phyloP scores from a whole-genome alignment of 2,113 vertebrate species.

The Nicator chloris region DNA sequence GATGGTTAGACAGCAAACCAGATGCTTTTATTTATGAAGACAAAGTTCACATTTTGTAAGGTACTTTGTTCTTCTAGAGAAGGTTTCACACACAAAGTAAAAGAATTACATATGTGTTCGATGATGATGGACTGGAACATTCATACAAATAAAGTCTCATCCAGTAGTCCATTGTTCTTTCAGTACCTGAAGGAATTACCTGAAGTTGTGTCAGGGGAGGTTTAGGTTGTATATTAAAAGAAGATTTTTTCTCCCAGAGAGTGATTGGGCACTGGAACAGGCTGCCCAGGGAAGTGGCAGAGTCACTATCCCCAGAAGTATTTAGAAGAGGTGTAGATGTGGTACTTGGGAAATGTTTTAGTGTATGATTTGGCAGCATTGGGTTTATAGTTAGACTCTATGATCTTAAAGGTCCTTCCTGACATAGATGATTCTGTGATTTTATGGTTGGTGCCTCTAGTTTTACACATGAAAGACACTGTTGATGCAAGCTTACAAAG shows the following conservation, averaged over 20 bases:
- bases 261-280: not conserved
- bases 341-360: not conserved
- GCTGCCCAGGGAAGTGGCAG: not conserved
- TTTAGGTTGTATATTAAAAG: not conserved
- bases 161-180: not conserved
- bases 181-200: not conserved
- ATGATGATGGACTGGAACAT: not conserved
- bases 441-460: not conserved
- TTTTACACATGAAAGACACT: not conserved
- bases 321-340: not conserved
- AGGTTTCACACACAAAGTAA: conserved; percentile 34
- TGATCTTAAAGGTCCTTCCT: not conserved
- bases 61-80: conserved; percentile 43
- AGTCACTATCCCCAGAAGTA: not conserved
- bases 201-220: not conserved
- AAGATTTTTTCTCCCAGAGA: not conserved
- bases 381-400: fast-evolving
- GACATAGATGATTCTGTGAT: not conserved
- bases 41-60: conserved; percentile 67
- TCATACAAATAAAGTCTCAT: not conserved
- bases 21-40: conserved; percentile 74
- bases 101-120: not conserved
- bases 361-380: not conserved
- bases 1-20: conserved; percentile 66
- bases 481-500: not conserved